Conservation (phyloP, 2,797 vertebrate species). For the Sorex maritimensis region DNA sequence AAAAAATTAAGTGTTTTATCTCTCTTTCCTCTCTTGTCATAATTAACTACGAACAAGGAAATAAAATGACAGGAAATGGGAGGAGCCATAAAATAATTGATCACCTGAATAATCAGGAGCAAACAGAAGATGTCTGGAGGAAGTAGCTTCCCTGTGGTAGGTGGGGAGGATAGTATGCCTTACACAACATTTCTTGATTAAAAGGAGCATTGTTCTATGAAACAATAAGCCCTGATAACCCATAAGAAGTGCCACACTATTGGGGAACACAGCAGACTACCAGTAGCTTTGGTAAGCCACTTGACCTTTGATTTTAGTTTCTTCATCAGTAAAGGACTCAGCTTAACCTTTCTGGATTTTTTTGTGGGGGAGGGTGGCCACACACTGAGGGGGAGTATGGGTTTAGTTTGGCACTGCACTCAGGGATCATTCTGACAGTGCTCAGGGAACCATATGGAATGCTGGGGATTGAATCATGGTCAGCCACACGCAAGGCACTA, state of each 20-base stretch:
- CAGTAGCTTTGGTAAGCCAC: background rate
- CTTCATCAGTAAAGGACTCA: background rate
- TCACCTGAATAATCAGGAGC: background rate
- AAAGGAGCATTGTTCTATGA: background rate
- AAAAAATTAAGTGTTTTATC: background rate
- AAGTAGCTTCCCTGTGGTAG: background rate
- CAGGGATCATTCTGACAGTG: too few species aligned
- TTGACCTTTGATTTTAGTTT: background rate
- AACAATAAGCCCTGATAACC: background rate
- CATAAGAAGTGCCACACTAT: background rate
- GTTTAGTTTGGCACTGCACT: too few species aligned
- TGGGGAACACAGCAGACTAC: background rate
- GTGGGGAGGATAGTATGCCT: background rate
- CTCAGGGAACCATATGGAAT: too few species aligned
- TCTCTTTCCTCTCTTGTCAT: background rate
- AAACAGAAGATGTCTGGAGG: background rate
- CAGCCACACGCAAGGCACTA: too few species aligned
- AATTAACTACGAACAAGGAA: slow-evolving; percentile 45
- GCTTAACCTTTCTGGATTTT: background rate
- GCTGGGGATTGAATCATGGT: too few species aligned
- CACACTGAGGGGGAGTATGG: too few species aligned
- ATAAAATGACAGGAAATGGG: background rate
- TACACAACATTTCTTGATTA: background rate
- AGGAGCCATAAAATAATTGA: background rate
- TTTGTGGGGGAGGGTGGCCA: too few species aligned